Base-by-base conservation (phyloP, 2,888 invertebrate genomes). In the Adela reaumurella region DNA sequence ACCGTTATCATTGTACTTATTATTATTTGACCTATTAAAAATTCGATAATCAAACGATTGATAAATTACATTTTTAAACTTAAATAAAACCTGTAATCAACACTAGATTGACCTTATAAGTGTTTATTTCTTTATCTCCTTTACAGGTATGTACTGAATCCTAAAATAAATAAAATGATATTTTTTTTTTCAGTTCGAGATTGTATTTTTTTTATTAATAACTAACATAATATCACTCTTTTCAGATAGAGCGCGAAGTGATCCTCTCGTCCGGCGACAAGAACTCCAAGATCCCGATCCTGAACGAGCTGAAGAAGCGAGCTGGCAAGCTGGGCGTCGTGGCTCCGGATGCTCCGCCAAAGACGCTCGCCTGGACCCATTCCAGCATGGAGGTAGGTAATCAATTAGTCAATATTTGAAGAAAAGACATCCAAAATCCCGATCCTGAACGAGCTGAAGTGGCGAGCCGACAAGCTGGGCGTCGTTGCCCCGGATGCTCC, bases 351-450 rank as follows among this genome's bases (percentile, higher is more conserved):
- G 85, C 86, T 5, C 89, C 90, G 1, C 85, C 87, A 42, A 88
- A 88, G 62, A 83, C 88, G 46, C 69, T 87, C 57, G 84, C 89
- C 46, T 90, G 89, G 89, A 71, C 74, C 2, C 72, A 74, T 54
- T 65, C 69, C 45, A 53, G 54, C 20, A 52, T 55, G 46, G 55
- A 72, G 68, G 72, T 72, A 59, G 53, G 51, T 8, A 24, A 24
- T 24, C 24, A 24, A 8, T 8, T 24, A n/a, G n/a, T n/a, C n/a
- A n/a, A n/a, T n/a, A n/a, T 87, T 85, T 29, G 83, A 83, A 1
- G 90, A 90, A 65, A 89, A 89, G 69, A 88, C 87, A 67, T 87
- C 88, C 35, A 90, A 90, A 67, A 88, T 89, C 49, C 89, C 89
- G 2, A 87, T 89, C 54, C 80, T 90, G 49, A 86, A 88, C 66